These are phyloP conservation scores for Cheirogaleus medius DNA, from an alignment of 2,113 vertebrate species.

Conservation along the genomic window DNA sequence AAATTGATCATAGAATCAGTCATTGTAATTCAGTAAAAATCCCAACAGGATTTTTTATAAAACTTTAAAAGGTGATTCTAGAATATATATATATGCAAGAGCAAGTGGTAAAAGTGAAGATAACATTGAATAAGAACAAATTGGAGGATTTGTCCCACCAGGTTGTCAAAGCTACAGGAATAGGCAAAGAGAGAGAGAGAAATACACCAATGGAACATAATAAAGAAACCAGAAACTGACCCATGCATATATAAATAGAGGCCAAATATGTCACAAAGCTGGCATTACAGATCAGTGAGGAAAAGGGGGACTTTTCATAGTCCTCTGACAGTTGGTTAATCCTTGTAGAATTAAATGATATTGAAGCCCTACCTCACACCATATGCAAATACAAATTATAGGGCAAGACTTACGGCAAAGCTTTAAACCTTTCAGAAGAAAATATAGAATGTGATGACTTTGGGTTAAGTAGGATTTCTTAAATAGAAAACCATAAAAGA, in stretches of 20 bases:
- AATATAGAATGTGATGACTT: not conserved
- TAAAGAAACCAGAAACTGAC: not conserved
- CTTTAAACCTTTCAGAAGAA: not conserved
- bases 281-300: not conserved
- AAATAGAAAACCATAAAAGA: not conserved
- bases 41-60: not conserved
- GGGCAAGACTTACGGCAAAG: not conserved
- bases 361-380: not conserved
- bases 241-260: not conserved
- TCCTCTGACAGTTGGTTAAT: not conserved
- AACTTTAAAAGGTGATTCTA: constrained; percentile 7
- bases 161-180: not conserved
- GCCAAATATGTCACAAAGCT: not conserved
- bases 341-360: not conserved
- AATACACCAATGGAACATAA: not conserved
- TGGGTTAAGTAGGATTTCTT: not conserved
- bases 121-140: not conserved
- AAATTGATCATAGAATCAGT: not conserved
- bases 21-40: not conserved
- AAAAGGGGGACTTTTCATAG: not conserved
- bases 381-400: not conserved
- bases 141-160: not conserved
- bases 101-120: not conserved
- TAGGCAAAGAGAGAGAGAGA: not conserved
- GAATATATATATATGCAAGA: not conserved